phyloP scores from a whole-genome alignment of 2,797 vertebrate genomes.

The Pristis pectinata region DNA sequence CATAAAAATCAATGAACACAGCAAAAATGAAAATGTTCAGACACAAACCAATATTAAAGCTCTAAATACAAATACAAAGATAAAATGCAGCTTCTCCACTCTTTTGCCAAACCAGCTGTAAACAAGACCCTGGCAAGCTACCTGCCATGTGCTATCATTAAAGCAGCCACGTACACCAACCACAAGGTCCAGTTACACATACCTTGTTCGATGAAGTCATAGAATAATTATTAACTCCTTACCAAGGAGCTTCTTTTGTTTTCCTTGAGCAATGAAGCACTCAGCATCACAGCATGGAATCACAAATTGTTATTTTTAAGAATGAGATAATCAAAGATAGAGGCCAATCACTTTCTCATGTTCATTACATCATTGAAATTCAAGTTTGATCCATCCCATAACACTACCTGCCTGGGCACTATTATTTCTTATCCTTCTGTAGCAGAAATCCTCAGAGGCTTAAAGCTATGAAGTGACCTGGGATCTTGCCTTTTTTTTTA shows the following conservation, averaged over 20 bases:
- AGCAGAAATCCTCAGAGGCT: background rate
- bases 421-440: background rate
- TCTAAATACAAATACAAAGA: background rate
- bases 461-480: background rate
- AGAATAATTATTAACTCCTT: background rate
- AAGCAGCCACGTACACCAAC: background rate
- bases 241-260: background rate
- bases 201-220: background rate
- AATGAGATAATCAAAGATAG: background rate
- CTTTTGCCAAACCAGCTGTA: background rate
- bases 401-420: background rate
- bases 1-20: background rate
- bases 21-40: background rate
- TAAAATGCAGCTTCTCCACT: background rate
- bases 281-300: background rate
- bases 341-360: background rate
- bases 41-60: background rate
- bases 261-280: background rate
- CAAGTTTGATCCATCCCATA: background rate
- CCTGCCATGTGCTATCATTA: background rate
- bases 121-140: background rate
- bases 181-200: background rate
- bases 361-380: background rate
- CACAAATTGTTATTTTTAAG: background rate
- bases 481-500: background rate